Evolutionary conservation across 2,113 vertebrate genomes (phyloP).

Genomic region (Cichladusa arquata): DNA sequence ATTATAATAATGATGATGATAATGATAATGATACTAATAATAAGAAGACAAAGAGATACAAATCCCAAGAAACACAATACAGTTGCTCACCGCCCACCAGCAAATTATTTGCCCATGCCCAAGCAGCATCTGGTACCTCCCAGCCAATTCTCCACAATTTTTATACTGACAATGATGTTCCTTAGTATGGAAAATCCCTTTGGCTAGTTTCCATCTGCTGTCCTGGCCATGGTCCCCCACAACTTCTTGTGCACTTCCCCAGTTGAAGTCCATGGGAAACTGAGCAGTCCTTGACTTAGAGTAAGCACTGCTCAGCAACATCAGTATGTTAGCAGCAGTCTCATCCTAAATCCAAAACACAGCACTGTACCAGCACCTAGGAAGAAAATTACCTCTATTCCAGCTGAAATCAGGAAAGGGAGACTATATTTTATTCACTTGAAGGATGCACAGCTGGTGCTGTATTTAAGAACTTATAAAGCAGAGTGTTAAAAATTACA

Average conservation of each 20-base stretch:
- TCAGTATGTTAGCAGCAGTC: not conserved
- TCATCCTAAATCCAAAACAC: not conserved
- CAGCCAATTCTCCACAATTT: not conserved
- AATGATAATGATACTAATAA: not conserved
- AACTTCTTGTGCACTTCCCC: not conserved
- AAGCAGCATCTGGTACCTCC: not conserved
- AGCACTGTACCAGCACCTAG: not conserved
- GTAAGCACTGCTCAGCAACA: not conserved
- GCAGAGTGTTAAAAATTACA: not conserved
- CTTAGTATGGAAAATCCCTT: not conserved
- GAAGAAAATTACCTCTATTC: not conserved
- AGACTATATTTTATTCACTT: not conserved
- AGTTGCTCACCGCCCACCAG: not conserved
- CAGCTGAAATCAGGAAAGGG: not conserved
- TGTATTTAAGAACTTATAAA: not conserved
- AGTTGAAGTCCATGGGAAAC: not conserved
- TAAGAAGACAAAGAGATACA: not conserved
- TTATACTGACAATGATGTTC: not conserved
- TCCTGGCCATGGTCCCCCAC: not conserved
- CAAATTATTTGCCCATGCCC: fast-evolving
- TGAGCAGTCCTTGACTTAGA: not conserved
- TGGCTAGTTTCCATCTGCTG: not conserved
- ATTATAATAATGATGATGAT: not conserved
- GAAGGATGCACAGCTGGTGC: not conserved
- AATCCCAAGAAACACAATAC: not conserved